These are phyloP conservation scores for Anadara kagoshimensis DNA, from an alignment of 1,140 invertebrate species.

Conservation along the genomic window DNA sequence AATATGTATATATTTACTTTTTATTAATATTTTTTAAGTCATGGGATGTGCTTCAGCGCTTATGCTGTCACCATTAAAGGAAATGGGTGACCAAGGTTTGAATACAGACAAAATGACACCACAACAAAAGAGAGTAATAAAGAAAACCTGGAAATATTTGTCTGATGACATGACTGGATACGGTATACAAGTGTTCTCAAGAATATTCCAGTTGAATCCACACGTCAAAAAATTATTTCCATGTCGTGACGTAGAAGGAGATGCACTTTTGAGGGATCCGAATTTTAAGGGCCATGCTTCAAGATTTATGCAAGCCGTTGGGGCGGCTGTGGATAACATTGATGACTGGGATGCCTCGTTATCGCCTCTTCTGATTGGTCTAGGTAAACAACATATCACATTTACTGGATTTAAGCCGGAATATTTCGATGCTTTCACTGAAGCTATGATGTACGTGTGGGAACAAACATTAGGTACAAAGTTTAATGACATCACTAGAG, in stretches of 20 bases:
- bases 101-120: slow-evolving; percentile 7
- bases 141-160: slow-evolving; percentile 51
- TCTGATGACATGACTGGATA: slow-evolving; percentile 41
- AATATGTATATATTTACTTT: too few relatives aligned
- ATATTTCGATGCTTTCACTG: slow-evolving; percentile 51
- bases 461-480: slow-evolving; percentile 40
- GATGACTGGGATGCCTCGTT: slow-evolving; percentile 44
- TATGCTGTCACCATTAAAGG: too few relatives aligned
- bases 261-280: slow-evolving; percentile 34
- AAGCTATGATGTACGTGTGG: slow-evolving; percentile 47
- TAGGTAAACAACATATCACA: slow-evolving; percentile 52
- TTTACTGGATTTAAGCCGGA: slow-evolving; percentile 51
- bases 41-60: too few relatives aligned
- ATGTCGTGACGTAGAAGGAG: slow-evolving; percentile 37
- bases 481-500: slow-evolving; percentile 29
- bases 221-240: slow-evolving; percentile 55
- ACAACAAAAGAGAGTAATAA: slow-evolving; percentile 44
- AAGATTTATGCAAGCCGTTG: slow-evolving; percentile 60
- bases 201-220: slow-evolving; percentile 56
- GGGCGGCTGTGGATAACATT: slow-evolving; percentile 55
- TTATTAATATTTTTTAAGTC: too few relatives aligned
- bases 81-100: too few relatives aligned
- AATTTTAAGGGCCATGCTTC: slow-evolving; percentile 57
- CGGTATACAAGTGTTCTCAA: slow-evolving; percentile 50
- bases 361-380: slow-evolving; percentile 37